Conservation (phyloP, 2,888 invertebrate genomes). For the Mechanitis messenoides region DNA sequence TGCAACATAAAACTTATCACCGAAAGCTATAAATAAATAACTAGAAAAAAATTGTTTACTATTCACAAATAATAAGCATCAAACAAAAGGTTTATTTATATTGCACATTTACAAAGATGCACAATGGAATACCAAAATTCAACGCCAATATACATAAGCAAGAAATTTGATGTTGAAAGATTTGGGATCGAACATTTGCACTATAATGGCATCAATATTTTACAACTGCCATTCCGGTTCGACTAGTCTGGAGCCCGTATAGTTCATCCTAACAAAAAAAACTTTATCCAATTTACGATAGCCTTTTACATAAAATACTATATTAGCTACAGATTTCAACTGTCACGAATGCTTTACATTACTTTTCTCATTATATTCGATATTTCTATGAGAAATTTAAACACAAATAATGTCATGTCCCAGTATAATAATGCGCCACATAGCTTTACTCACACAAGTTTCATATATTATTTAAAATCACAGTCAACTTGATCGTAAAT, state of each 20-base stretch:
- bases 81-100: constrained; percentile 4
- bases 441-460: not conserved
- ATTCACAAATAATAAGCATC: not conserved
- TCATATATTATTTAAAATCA: constrained; percentile 18
- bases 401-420: too few species aligned
- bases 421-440: too few species aligned
- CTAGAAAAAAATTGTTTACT: not conserved
- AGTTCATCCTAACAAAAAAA: too few species aligned
- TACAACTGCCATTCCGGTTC: constrained; percentile 28
- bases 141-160: constrained; percentile 16
- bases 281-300: too few species aligned
- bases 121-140: constrained; percentile 5
- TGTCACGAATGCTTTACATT: too few species aligned
- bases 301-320: too few species aligned
- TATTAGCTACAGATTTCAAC: too few species aligned
- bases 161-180: constrained; percentile 34
- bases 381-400: too few species aligned
- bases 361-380: too few species aligned
- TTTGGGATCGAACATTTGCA: constrained; percentile 36
- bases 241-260: constrained; percentile 10
- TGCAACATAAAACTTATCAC: too few species aligned
- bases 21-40: too few species aligned
- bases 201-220: constrained; percentile 38
- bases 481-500: constrained; percentile 20
- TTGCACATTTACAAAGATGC: not conserved